Percentiles rank a stretch among this genome's conserved stretches.
Conservation (phyloP, 2,113 vertebrate genomes). For the Atlantisia rogersi region DNA sequence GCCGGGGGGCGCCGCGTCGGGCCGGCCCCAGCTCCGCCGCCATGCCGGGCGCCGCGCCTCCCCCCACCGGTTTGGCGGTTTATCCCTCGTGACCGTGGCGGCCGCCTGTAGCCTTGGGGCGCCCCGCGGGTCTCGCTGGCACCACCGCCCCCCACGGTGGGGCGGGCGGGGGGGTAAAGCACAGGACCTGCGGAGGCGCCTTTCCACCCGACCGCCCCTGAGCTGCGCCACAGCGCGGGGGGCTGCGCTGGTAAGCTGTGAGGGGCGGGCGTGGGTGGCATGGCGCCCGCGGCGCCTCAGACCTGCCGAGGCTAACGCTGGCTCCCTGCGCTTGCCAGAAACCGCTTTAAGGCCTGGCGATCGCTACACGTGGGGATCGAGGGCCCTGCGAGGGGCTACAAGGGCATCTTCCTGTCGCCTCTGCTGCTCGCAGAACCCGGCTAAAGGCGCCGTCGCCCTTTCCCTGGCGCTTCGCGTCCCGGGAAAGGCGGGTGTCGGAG, state of each 20-base stretch:
- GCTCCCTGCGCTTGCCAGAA: fast-evolving
- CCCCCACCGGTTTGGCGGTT: too few species aligned
- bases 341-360: not conserved
- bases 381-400: not conserved
- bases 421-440: not conserved
- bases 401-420: not conserved
- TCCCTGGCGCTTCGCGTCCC: fast-evolving
- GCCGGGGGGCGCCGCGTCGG: not conserved
- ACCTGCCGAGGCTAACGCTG: not conserved
- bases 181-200: too few species aligned
- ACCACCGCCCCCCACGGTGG: too few species aligned
- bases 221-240: not conserved
- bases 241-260: not conserved
- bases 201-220: fast-evolving
- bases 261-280: not conserved
- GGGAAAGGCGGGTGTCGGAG: not conserved
- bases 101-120: not conserved
- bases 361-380: fast-evolving
- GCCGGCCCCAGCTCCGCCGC: not conserved
- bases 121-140: not conserved
- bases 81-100: too few species aligned
- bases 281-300: fast-evolving
- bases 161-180: too few species aligned
- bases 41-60: not conserved
- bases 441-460: fast-evolving